phyloP scores from a whole-genome alignment of 2,797 vertebrate species.

The Rhincodon typus region DNA sequence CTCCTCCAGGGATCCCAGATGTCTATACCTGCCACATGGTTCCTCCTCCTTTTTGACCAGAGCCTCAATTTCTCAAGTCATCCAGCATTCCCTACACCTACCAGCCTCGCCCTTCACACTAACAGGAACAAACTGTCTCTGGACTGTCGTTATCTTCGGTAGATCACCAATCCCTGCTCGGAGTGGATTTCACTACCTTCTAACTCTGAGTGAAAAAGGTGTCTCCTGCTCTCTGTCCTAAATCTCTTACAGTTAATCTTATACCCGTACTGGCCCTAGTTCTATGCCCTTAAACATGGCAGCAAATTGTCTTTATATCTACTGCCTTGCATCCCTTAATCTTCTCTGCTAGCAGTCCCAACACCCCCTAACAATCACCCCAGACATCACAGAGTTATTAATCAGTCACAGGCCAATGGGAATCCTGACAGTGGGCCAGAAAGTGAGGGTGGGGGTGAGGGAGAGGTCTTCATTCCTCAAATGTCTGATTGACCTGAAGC shows the following conservation, averaged over 20 bases:
- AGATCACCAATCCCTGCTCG: neutral
- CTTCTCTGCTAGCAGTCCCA: neutral
- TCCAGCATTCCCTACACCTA: too few relatives aligned
- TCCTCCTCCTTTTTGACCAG: too few relatives aligned
- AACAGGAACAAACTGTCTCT: too few relatives aligned
- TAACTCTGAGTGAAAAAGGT: neutral
- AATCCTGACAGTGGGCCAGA: too few relatives aligned
- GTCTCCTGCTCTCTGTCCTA: neutral
- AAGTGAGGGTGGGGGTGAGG: too few relatives aligned
- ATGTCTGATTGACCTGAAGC: too few relatives aligned
- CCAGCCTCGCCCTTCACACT: too few relatives aligned
- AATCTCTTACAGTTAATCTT: neutral
- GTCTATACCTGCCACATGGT: too few relatives aligned
- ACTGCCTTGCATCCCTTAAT: neutral
- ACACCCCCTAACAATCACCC: too few relatives aligned
- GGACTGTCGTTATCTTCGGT: neutral
- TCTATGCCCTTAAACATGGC: neutral
- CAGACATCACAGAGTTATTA: neutral
- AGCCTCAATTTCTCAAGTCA: too few relatives aligned
- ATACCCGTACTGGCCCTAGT: neutral
- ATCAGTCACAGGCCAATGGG: neutral
- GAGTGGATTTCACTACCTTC: neutral
- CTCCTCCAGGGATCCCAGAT: too few relatives aligned
- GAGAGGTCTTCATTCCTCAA: too few relatives aligned
- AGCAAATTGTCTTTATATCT: neutral